Evolutionary conservation across 53 echinoderm and acorn worm genomes (phyloP), one percentile per base, ranked within the genome.

Genomic region (Echinarachnius parma): DNA sequence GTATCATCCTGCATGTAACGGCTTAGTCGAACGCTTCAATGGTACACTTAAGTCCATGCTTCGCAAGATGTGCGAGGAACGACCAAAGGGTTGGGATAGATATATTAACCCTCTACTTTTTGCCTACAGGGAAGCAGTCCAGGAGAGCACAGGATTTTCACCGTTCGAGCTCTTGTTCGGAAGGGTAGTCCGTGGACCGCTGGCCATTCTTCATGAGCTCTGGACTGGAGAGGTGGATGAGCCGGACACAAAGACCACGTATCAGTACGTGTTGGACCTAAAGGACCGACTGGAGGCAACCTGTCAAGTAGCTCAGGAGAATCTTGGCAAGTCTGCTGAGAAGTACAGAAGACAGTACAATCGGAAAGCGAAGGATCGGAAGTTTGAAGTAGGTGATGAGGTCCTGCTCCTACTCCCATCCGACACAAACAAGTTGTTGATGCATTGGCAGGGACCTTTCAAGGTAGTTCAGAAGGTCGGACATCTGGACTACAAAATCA

Each of bases 361-460:
- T 3, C 19, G 39, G 39, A 37, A 62, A 37, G 62, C 62, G 4
- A 62, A 37, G 39, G 36, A 34, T 3, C 31, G 77, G 25, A 34
- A 50, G 9, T 77, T 77, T 39, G 55, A 77, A 59, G 77, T 62
- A 14, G 77, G 53, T 31, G 77, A 77, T 30, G 47, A 60, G 34
- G 77, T 77, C 20, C 33, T 62, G 14, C 32, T 77, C 14, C 77
- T 60, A n/a, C 62, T 77, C 11, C 77, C 77, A 3, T 61, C 46
- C 28, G 60, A 57, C 39, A 34, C 30, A 59, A 76, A 76, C 21
- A 60, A 76, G 10, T 22, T 35, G 23, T 36, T 77, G 25, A 13
- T 77, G 61, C n/a, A 44, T n/a, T n/a, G n/a, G n/a, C n/a, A n/a
- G n/a, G n/a, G n/a, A n/a, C n/a, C n/a, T n/a, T 64, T 64, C 46